phyloP scores from a whole-genome alignment of 2,888 invertebrate species.

The Eutolmus rufibarbis region DNA sequence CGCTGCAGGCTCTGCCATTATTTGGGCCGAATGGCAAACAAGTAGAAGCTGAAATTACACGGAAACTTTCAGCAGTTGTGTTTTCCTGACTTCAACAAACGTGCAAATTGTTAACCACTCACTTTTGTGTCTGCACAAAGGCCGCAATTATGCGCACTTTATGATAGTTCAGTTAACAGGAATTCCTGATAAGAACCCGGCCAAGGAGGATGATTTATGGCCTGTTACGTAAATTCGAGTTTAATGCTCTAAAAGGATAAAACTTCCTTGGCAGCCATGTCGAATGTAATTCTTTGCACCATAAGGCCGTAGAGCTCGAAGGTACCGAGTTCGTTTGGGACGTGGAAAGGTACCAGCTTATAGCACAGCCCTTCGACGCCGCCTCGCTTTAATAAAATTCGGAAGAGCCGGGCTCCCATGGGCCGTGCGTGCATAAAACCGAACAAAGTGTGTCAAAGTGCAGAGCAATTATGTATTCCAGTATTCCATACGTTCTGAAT shows the following conservation, averaged over 20 bases:
- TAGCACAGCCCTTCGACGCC: neutral
- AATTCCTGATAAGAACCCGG: conserved; percentile 22
- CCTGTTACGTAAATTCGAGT: conserved; percentile 18
- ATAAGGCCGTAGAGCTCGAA: neutral
- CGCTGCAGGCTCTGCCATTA: neutral
- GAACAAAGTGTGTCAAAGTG: conserved; percentile 10
- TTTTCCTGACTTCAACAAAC: conserved; percentile 29
- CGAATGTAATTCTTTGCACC: conserved; percentile 8
- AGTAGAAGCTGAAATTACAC: conserved; percentile 9
- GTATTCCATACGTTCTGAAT: neutral
- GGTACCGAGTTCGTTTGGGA: neutral
- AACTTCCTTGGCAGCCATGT: neutral
- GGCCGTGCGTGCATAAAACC: conserved; percentile 6
- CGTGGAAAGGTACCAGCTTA: neutral
- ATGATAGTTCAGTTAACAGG: conserved; percentile 25
- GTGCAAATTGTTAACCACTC: conserved; percentile 30
- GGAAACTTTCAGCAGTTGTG: conserved; percentile 20
- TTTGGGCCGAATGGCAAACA: neutral
- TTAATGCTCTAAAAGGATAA: conserved; percentile 1
- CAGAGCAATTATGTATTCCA: conserved; percentile 1
- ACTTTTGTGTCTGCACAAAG: conserved; percentile 12
- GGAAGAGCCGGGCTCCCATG: neutral
- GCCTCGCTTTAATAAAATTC: neutral
- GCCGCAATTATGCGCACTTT: conserved; percentile 32
- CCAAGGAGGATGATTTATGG: conserved; percentile 29